Evolutionary conservation across 2,113 vertebrate species (phyloP).

Genomic region (Dromaius novaehollandiae): DNA sequence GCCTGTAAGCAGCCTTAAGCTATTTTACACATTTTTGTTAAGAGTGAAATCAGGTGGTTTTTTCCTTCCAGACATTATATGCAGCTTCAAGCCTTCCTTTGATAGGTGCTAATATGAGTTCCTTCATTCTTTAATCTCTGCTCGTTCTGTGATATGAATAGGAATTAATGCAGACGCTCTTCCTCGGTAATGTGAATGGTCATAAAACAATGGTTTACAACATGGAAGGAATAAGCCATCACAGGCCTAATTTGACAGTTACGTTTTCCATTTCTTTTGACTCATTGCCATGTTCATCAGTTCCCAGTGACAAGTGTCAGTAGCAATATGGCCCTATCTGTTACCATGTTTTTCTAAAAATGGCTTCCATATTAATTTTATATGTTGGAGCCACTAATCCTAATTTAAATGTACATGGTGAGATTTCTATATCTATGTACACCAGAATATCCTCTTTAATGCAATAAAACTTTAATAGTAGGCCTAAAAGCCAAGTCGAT

Average conservation of each 20-base stretch:
- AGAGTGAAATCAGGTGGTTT: neutral
- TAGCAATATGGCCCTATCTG: neutral
- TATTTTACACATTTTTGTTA: neutral
- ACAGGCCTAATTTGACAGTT: neutral
- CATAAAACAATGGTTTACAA: neutral
- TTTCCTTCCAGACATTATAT: constrained; percentile 6
- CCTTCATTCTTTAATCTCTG: constrained; percentile 47
- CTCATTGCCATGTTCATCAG: neutral
- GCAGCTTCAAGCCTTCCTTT: constrained; percentile 10
- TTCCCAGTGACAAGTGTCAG: neutral
- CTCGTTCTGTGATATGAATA: neutral
- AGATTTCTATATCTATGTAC: neutral
- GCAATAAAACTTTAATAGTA: too few species aligned
- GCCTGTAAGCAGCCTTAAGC: neutral
- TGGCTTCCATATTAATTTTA: neutral
- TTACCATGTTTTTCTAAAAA: neutral
- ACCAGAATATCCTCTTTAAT: neutral
- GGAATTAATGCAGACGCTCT: constrained; percentile 4
- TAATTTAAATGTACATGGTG: neutral
- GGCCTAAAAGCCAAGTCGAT: too few species aligned
- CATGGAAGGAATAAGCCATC: neutral
- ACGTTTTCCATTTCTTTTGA: neutral
- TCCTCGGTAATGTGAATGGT: constrained; percentile 27
- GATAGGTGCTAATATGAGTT: constrained; percentile 30
- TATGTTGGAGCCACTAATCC: neutral